Percentiles rank a stretch among this genome's conserved stretches.
phyloP scores from a whole-genome alignment of 2,888 invertebrate genomes.

The Sarcophaga rosellei region DNA sequence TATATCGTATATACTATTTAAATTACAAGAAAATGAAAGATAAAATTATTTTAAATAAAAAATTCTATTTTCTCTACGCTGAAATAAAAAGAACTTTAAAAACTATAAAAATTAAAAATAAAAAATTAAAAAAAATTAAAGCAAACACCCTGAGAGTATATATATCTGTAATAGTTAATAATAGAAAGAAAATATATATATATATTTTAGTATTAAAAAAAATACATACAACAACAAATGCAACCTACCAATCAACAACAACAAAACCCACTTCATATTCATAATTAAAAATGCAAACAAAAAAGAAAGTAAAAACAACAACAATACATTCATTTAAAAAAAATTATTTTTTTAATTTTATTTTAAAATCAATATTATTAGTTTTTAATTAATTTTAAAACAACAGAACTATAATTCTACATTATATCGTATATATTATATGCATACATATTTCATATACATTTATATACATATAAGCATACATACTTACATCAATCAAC shows the following conservation, averaged over 20 bases:
- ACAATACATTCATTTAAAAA: neutral
- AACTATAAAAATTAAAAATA: too few relatives aligned
- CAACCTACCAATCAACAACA: slow-evolving; percentile 64
- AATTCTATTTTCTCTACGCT: slow-evolving; percentile 66
- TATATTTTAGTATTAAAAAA: slow-evolving; percentile 61
- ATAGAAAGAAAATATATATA: slow-evolving; percentile 26
- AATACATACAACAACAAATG: slow-evolving; percentile 35
- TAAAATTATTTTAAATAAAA: slow-evolving; percentile 41
- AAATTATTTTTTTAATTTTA: too few relatives aligned
- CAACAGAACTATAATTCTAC: slow-evolving; percentile 23
- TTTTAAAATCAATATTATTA: slow-evolving; percentile 44
- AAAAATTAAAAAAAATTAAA: too few relatives aligned
- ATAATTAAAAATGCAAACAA: slow-evolving; percentile 40
- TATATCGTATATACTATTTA: slow-evolving; percentile 17
- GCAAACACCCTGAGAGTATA: neutral
- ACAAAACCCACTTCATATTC: slow-evolving; percentile 61
- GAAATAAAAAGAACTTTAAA: slow-evolving; percentile 12
- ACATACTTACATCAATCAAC: slow-evolving; percentile 26
- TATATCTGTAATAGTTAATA: slow-evolving; percentile 5
- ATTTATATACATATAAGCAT: slow-evolving; percentile 30
- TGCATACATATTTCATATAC: slow-evolving; percentile 18
- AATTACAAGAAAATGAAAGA: slow-evolving; percentile 10
- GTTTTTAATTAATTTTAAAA: slow-evolving; percentile 58
- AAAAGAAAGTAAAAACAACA: slow-evolving; percentile 10
- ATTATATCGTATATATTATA: slow-evolving; percentile 30